Evolutionary conservation across 2,797 vertebrate genomes (phyloP).

Genomic region (Cyprinodon diabolis): DNA sequence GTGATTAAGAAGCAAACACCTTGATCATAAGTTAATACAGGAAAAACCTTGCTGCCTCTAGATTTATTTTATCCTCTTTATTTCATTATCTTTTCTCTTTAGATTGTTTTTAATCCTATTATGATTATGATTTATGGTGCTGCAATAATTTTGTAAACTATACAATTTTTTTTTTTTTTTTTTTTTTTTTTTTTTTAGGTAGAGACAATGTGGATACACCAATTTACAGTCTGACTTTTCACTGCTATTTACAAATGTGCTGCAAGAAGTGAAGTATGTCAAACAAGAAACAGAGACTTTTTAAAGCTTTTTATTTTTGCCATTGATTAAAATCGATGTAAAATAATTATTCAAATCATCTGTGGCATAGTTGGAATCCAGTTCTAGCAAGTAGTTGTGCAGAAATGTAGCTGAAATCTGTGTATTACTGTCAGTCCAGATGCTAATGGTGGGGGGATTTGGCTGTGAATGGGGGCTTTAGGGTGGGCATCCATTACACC

Average conservation of each 20-base stretch:
- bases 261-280: not conserved
- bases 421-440: not conserved
- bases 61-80: constrained; percentile 54
- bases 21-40: constrained; percentile 36
- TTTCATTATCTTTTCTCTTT: constrained; percentile 35
- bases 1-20: constrained; percentile 16
- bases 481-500: constrained; percentile 5
- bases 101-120: constrained; percentile 62
- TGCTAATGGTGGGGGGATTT: constrained; percentile 12
- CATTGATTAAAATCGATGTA: constrained; percentile 3
- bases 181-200: constrained; percentile 17
- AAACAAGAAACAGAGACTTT: constrained; percentile 19
- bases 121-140: constrained; percentile 79
- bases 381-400: constrained; percentile 10
- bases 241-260: constrained; percentile 37
- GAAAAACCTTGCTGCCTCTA: constrained; percentile 69
- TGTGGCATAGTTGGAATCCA: constrained; percentile 10
- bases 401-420: constrained; percentile 17
- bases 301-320: constrained; percentile 15
- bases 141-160: constrained; percentile 82
- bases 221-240: constrained; percentile 62
- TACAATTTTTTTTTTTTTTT: constrained; percentile 26
- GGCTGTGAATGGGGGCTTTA: constrained; percentile 3
- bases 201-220: constrained; percentile 38
- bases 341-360: not conserved